phyloP scores from a whole-genome alignment of 2,888 invertebrate species.

The Drosophila meridiana region DNA sequence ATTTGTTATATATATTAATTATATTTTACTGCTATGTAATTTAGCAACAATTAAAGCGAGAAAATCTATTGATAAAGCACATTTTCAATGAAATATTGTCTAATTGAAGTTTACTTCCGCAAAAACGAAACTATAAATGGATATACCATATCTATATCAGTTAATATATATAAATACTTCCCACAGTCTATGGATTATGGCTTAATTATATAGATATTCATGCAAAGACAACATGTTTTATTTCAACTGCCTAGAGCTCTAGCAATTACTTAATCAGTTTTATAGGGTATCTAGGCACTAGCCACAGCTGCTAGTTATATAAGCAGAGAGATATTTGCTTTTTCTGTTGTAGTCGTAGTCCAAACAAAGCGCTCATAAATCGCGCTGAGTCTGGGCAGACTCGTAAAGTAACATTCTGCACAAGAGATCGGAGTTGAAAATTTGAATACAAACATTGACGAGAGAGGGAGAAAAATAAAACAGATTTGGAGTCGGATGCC shows the following conservation, averaged over 20 bases:
- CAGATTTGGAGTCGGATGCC: slow-evolving; percentile 38
- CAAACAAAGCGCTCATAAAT: slow-evolving; percentile 76
- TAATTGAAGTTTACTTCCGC: background rate
- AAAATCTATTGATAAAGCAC: background rate
- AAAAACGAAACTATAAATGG: background rate
- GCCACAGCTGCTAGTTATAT: slow-evolving; percentile 24
- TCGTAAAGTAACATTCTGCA: slow-evolving; percentile 44
- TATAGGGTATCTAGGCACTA: slow-evolving; percentile 1
- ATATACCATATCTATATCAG: background rate
- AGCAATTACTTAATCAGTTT: background rate
- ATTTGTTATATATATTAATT: slow-evolving; percentile 35
- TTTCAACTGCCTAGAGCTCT: background rate
- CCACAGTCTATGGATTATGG: background rate
- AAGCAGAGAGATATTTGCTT: background rate
- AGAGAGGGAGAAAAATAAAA: slow-evolving; percentile 16
- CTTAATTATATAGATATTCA: background rate
- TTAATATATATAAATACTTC: background rate
- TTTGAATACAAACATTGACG: slow-evolving; percentile 76
- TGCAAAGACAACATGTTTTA: background rate
- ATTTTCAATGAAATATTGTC: background rate
- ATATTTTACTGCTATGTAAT: slow-evolving; percentile 14
- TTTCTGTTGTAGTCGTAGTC: slow-evolving; percentile 16
- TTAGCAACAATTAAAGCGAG: background rate
- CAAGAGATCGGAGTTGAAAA: slow-evolving; percentile 35
- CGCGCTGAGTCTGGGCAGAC: slow-evolving; percentile 29